Base-by-base conservation (phyloP, 2,888 invertebrate species). In the Pristionchus exspectatus region DNA sequence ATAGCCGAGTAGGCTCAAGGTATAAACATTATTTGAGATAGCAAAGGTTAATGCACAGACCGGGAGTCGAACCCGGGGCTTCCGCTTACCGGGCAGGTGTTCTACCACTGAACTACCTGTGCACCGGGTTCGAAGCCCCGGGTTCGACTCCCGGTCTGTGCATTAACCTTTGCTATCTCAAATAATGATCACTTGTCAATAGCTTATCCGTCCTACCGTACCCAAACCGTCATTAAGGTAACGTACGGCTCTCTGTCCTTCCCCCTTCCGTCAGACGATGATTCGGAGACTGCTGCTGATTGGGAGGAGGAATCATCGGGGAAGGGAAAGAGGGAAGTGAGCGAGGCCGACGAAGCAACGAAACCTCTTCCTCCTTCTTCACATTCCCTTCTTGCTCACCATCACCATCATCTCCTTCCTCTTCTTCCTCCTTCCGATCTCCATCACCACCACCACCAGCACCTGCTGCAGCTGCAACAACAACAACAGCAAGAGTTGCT, bases 251-350 rank as follows among this genome's bases (percentile, higher is more conserved):
- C 54, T 88, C 56, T 54, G 56, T 69, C 50, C 30, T 50, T 87
- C 66, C 69, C 66, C 27, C 54, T 88, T 16, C 56, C 72, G 21
- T 44, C 56, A 66, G 87, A 87, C 56, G 74, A 33, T 30, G 87
- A 87, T 87, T 44, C 56, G 38, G 44, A 86, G 21, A 50, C 44
- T 50, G 44, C 44, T 50, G 44, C 44, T 12, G 87, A 87, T 44
- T 87, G 87, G 87, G 87, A 87, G 30, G 74, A 56, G n/a, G 87
- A 88, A 54, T 14, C 16, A 3, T 16, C n/a, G 24, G 54, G 74
- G 24, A 88, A 88, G 74, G 87, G 74, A 0, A 88, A 88, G 38
- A 30, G 87, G 56, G 87, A 88, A 30, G 56, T 88, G 7, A 27
- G 24, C 18, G 50, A 66, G 50, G 50, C 30, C 21, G 87, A 69